Conservation (phyloP, 1,140 invertebrate genomes). For the Agrilus planipennis region DNA sequence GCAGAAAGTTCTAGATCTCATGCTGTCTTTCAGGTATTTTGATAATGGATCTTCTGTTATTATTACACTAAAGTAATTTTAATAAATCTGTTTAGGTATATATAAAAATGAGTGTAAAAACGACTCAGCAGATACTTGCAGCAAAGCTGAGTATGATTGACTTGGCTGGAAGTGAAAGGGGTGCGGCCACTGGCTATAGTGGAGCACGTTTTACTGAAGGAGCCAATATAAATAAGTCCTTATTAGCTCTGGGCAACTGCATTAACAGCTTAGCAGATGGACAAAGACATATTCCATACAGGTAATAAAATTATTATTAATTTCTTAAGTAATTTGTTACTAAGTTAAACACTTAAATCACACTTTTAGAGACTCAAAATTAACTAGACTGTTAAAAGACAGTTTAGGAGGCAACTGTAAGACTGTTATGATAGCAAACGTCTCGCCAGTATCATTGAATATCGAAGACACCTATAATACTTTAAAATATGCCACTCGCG, state of each 20-base stretch:
- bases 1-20: constrained; percentile 93
- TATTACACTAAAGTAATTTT: too few species aligned
- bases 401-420: constrained; percentile 92
- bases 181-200: constrained; percentile 64
- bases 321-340: too few species aligned
- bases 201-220: constrained; percentile 81
- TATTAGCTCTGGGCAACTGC: constrained; percentile 87
- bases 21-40: constrained; percentile 92
- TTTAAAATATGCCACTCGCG: constrained; percentile 73
- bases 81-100: too few species aligned
- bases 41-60: too few species aligned
- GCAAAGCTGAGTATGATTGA: constrained; percentile 91
- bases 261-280: constrained; percentile 83
- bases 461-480: constrained; percentile 94
- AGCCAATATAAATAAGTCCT: constrained; percentile 87
- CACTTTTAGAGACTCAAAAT: constrained; percentile 91
- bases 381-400: constrained; percentile 91
- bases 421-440: constrained; percentile 96
- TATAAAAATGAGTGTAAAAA: constrained; percentile 23
- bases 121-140: constrained; percentile 33
- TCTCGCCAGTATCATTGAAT: constrained; percentile 47
- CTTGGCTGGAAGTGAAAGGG: constrained; percentile 85
- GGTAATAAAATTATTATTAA: too few species aligned
- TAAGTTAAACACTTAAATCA: too few species aligned
- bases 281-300: constrained; percentile 72